These are phyloP conservation scores for Lasioglossum vierecki DNA, from an alignment of 2,888 invertebrate species.

Conservation along the genomic window DNA sequence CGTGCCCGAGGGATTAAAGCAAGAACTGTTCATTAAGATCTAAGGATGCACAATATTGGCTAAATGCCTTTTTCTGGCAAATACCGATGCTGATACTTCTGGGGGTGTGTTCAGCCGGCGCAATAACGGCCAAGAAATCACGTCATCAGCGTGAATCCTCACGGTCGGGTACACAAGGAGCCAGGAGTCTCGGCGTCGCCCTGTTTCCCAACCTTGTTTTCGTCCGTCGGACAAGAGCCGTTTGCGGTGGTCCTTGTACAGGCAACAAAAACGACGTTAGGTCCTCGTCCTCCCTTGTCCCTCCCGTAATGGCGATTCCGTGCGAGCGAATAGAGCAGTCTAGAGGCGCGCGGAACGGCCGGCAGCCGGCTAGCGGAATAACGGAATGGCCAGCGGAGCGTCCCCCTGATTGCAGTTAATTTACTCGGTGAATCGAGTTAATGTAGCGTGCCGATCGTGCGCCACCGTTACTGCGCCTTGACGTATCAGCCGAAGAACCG, in stretches of 20 bases:
- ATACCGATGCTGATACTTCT: neutral
- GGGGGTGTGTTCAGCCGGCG: neutral
- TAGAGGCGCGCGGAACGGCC: conserved; percentile 59
- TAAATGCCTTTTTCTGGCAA: neutral
- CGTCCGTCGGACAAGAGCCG: conserved; percentile 60
- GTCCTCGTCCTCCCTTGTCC: conserved; percentile 43
- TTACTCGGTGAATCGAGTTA: conserved; percentile 83
- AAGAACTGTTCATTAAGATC: neutral
- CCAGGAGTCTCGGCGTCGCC: conserved; percentile 49
- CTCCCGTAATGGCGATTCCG: conserved; percentile 68
- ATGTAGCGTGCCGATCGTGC: conserved; percentile 81
- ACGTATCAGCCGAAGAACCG: conserved; percentile 63
- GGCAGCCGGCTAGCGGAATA: conserved; percentile 73
- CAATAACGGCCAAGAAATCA: conserved; percentile 51
- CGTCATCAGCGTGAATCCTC: conserved; percentile 48
- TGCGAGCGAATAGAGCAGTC: conserved; percentile 67
- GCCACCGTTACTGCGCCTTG: conserved; percentile 64
- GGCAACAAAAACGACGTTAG: conserved; percentile 78
- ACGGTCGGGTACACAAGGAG: conserved; percentile 48
- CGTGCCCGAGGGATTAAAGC: neutral
- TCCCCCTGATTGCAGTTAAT: conserved; percentile 83
- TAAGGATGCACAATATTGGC: neutral
- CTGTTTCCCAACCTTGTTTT: conserved; percentile 64
- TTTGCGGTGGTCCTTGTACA: conserved; percentile 62
- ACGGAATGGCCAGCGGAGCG: conserved; percentile 77